Conservation (phyloP, 2,113 vertebrate genomes). For the Sardina pilchardus region DNA sequence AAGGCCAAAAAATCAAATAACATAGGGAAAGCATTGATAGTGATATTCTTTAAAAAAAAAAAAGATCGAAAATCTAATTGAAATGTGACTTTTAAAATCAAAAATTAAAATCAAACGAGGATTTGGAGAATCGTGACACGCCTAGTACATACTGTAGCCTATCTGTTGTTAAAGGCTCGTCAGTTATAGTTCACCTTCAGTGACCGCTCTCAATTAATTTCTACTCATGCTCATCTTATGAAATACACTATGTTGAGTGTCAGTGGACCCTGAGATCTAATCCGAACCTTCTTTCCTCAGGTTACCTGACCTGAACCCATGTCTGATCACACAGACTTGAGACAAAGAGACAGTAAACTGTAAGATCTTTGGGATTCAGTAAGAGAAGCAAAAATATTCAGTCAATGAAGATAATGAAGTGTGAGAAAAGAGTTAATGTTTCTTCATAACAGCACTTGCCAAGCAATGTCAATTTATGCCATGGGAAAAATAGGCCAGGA, state of each 20-base stretch:
- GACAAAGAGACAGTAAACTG: too few species aligned
- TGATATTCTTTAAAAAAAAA: too few species aligned
- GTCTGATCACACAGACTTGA: not conserved
- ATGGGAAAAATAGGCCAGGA: slow-evolving; percentile 77
- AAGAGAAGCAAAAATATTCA: slow-evolving; percentile 44
- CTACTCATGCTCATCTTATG: not conserved
- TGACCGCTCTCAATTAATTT: not conserved
- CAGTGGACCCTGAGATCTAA: not conserved
- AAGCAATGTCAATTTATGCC: slow-evolving; percentile 72
- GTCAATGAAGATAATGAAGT: not conserved
- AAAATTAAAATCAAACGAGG: too few species aligned
- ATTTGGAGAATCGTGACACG: too few species aligned
- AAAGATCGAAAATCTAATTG: too few species aligned
- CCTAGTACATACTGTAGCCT: too few species aligned
- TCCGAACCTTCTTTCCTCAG: not conserved
- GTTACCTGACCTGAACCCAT: not conserved
- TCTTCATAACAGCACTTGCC: slow-evolving; percentile 63
- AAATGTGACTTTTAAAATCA: too few species aligned
- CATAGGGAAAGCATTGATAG: too few species aligned
- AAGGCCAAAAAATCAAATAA: too few species aligned
- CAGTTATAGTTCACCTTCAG: not conserved
- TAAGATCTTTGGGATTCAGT: not conserved
- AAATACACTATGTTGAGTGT: not conserved
- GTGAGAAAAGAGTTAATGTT: slow-evolving; percentile 56
- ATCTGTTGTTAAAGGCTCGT: not conserved